phyloP scores from a whole-genome alignment of 2,113 vertebrate species.

The Carassius carassius region DNA sequence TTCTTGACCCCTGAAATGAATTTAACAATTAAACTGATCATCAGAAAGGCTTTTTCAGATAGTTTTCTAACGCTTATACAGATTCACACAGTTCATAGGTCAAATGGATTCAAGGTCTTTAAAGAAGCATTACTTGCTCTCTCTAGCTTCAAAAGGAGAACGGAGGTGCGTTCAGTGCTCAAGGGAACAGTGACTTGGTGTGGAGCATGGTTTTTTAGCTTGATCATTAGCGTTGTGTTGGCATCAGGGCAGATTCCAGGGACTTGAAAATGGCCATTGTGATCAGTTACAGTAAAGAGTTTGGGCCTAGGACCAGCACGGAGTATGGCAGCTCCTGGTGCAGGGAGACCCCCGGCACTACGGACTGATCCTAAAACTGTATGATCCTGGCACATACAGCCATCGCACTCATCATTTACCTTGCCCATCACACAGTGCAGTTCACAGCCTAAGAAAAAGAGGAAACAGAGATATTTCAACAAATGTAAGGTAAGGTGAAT shows the following conservation, averaged over 20 bases:
- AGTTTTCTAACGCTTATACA: background rate
- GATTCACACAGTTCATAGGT: background rate
- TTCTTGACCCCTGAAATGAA: background rate
- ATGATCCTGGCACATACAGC: constrained; percentile 89
- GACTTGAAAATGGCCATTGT: constrained; percentile 84
- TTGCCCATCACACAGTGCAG: constrained; percentile 84
- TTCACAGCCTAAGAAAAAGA: constrained; percentile 77
- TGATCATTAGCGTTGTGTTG: constrained; percentile 82
- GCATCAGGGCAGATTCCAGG: constrained; percentile 89
- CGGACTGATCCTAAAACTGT: constrained; percentile 83
- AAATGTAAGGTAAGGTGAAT: background rate
- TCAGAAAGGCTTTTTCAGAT: background rate
- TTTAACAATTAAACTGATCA: background rate
- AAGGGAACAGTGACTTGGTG: constrained; percentile 70
- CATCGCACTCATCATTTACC: constrained; percentile 84
- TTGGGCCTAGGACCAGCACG: constrained; percentile 72
- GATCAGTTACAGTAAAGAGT: constrained; percentile 81
- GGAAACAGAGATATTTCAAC: background rate
- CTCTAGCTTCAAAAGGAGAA: constrained; percentile 81
- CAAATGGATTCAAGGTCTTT: background rate
- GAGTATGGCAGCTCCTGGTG: constrained; percentile 79
- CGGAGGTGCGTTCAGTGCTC: constrained; percentile 73
- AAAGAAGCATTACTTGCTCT: constrained; percentile 81
- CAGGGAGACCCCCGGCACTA: constrained; percentile 81
- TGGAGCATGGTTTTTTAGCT: constrained; percentile 80